Percentiles rank a stretch among this genome's conserved stretches.
Conservation (phyloP, 2,888 invertebrate genomes). For the Drosophila quinaria region DNA sequence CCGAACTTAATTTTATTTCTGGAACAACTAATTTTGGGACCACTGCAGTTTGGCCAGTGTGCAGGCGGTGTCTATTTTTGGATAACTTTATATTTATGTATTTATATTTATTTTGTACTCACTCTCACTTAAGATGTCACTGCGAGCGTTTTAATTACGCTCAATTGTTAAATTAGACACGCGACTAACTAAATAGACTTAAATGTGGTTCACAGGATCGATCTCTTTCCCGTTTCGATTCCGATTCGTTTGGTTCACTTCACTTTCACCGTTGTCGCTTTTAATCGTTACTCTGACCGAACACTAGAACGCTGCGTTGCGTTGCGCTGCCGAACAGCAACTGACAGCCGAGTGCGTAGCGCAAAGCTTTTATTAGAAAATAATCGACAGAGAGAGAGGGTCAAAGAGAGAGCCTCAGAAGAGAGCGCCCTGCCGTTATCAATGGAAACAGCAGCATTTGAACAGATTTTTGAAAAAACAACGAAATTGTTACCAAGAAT, state of each 20-base stretch:
- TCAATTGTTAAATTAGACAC: constrained; percentile 17
- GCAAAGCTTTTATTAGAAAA: constrained; percentile 65
- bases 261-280: constrained; percentile 52
- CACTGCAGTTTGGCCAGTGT: constrained; percentile 40
- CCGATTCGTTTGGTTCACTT: constrained; percentile 21
- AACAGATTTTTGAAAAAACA: constrained; percentile 26
- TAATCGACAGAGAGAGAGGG: constrained; percentile 4
- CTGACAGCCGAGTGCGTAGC: constrained; percentile 48
- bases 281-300: constrained; percentile 27
- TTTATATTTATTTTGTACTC: constrained; percentile 34
- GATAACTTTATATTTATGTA: constrained; percentile 15
- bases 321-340: constrained; percentile 69
- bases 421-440: constrained; percentile 24
- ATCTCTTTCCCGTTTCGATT: constrained; percentile 3
- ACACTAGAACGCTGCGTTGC: constrained; percentile 50
- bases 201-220: constrained; percentile 12
- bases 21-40: constrained; percentile 58
- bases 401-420: constrained; percentile 3
- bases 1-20: constrained; percentile 65
- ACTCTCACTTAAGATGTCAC: constrained; percentile 43
- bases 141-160: constrained; percentile 19
- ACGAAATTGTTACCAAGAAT: constrained; percentile 14
- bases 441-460: constrained; percentile 8
- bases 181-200: constrained; percentile 20
- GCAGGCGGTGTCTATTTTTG: constrained; percentile 51